Evolutionary conservation across 2,113 vertebrate genomes (phyloP).

Genomic region (Corythornis madagascariensis): DNA sequence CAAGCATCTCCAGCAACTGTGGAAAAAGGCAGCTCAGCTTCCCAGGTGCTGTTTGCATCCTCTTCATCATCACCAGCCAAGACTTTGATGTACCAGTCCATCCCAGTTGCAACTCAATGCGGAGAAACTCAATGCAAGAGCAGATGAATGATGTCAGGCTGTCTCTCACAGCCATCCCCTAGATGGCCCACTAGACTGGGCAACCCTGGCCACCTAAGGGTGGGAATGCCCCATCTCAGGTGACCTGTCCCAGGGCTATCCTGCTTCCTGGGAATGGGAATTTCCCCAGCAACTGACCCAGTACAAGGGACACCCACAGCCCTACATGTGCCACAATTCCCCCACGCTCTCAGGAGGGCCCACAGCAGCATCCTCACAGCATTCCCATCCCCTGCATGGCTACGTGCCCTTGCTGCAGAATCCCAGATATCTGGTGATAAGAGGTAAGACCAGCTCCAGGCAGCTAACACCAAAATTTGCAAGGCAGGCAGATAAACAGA

Average conservation of each 20-base stretch:
- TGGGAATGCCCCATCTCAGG: not conserved
- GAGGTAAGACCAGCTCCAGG: not conserved
- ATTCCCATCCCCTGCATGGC: not conserved
- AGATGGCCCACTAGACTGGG: not conserved
- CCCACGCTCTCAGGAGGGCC: accelerated
- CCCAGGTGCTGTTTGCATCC: not conserved
- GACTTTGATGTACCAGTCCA: not conserved
- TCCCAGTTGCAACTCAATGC: not conserved
- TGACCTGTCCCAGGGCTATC: not conserved
- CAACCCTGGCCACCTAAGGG: not conserved
- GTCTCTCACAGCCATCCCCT: not conserved
- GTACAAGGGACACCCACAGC: not conserved
- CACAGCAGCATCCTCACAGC: not conserved
- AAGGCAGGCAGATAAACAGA: slow-evolving; percentile 46
- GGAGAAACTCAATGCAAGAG: not conserved
- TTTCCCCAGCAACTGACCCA: not conserved
- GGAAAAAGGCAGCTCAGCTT: not conserved
- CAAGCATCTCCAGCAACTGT: not conserved
- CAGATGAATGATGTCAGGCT: not conserved
- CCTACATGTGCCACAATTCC: accelerated
- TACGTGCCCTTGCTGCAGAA: not conserved
- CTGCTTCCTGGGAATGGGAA: not conserved
- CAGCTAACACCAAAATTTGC: slow-evolving; percentile 13
- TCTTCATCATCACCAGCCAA: not conserved
- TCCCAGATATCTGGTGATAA: not conserved